Conservation (phyloP, 53 echinoderm and acorn worm species). For the Mesocentrotus franciscanus region DNA sequence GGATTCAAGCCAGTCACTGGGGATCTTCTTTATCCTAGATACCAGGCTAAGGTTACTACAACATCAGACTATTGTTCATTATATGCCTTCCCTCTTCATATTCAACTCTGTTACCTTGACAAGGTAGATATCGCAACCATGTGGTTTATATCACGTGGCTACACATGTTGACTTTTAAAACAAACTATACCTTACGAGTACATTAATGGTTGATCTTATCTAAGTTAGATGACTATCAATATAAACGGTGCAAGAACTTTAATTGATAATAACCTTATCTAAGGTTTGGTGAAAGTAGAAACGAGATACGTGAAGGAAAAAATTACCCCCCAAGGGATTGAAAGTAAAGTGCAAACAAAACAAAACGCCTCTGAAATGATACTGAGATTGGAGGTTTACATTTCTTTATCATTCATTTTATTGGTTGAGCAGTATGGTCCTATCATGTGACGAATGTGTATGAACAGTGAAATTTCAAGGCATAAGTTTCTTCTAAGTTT, state of each 20-base stretch:
- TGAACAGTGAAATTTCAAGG: too few species aligned
- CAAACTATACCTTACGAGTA: neutral
- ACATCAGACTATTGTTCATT: constrained; percentile 47
- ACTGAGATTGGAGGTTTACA: too few species aligned
- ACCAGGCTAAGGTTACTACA: constrained; percentile 41
- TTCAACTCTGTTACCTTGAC: neutral
- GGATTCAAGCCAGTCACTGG: constrained; percentile 18
- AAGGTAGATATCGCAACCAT: neutral
- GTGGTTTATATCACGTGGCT: constrained; percentile 25
- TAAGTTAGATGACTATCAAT: neutral
- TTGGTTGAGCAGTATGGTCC: too few species aligned
- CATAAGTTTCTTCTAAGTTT: too few species aligned
- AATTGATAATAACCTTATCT: neutral
- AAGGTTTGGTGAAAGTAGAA: too few species aligned
- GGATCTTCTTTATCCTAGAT: neutral
- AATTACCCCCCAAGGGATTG: too few species aligned
- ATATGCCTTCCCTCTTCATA: constrained; percentile 11
- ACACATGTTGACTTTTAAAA: neutral
- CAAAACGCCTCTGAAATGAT: too few species aligned
- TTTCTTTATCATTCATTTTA: too few species aligned
- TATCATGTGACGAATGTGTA: too few species aligned
- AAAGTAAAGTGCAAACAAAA: too few species aligned
- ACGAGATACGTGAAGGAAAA: too few species aligned
- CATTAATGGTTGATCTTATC: neutral
- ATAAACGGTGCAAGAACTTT: neutral